phyloP scores from a whole-genome alignment of 2,113 vertebrate genomes.

The Myanophis thanlyinensis region DNA sequence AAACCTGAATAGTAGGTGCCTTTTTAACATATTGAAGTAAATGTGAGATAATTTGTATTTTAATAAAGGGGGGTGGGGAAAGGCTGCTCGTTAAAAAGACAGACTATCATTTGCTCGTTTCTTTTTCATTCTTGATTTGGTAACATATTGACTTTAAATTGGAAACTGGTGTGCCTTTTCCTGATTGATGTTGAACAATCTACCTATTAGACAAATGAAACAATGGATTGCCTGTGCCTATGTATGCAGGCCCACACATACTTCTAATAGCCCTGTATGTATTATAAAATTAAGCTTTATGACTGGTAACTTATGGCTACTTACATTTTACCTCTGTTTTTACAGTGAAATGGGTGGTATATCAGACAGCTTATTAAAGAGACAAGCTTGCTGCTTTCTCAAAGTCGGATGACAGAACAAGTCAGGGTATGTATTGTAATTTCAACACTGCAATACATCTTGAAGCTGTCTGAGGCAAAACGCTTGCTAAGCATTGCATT shows the following conservation, averaged over 20 bases:
- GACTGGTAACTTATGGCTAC: conserved; percentile 55
- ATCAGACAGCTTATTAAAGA: conserved; percentile 72
- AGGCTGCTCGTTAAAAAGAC: neutral
- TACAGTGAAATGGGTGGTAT: conserved; percentile 67
- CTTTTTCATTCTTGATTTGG: neutral
- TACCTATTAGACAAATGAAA: neutral
- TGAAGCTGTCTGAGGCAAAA: conserved; percentile 66
- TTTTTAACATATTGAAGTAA: conserved; percentile 5
- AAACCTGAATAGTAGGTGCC: neutral
- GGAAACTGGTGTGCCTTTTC: neutral
- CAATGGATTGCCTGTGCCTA: neutral
- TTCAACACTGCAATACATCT: conserved; percentile 59
- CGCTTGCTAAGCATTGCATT: conserved; percentile 68
- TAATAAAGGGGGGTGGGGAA: no score
- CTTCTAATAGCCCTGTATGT: neutral
- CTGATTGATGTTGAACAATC: conserved; percentile 3
- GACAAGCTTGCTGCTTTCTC: conserved; percentile 58
- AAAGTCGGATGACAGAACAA: conserved; percentile 65
- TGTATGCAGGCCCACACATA: neutral
- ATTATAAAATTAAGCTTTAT: conserved; percentile 25
- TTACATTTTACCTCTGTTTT: conserved; percentile 61
- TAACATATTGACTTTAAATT: neutral
- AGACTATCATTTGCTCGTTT: neutral
- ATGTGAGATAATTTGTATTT: conserved; percentile 10
- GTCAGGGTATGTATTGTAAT: conserved; percentile 63